A percentile compares a stretch with the other conserved stretches of the same genome.
These are phyloP conservation scores for Equus przewalskii DNA, from an alignment of 2,113 vertebrate species.

Conservation along the genomic window DNA sequence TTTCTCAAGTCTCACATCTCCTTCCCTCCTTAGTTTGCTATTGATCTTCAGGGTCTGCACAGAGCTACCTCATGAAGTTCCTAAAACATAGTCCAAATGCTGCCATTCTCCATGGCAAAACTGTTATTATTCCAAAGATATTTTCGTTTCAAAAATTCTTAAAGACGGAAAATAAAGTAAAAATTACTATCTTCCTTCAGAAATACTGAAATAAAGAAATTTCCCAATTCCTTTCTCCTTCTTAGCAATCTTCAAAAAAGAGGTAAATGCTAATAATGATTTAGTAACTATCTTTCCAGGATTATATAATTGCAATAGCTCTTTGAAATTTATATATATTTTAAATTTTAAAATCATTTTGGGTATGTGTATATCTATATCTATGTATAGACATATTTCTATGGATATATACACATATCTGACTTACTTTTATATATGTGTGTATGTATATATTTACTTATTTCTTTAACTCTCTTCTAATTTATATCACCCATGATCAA, in stretches of 20 bases:
- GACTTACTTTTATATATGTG: not conserved
- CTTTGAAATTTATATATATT: not conserved
- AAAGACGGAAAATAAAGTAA: not conserved
- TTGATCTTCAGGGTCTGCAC: not conserved
- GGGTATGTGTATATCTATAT: not conserved
- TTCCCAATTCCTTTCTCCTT: not conserved
- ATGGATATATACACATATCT: not conserved
- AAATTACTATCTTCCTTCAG: not conserved
- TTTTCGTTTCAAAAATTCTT: not conserved
- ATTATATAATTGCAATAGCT: not conserved
- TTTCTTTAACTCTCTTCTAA: not conserved
- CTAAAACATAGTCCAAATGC: not conserved
- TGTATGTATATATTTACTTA: not conserved
- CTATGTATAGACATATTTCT: not conserved
- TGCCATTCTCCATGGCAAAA: not conserved
- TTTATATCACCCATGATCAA: not conserved
- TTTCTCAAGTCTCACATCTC: not conserved
- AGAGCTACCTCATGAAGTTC: not conserved
- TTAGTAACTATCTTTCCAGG: not conserved
- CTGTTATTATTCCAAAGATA: not conserved
- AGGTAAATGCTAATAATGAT: not conserved
- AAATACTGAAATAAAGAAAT: constrained; percentile 4
- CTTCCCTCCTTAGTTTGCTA: not conserved
- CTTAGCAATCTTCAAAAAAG: not conserved
- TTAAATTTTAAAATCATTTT: not conserved